These are phyloP conservation scores for Ostrea denselamellosa DNA, from an alignment of 1,140 invertebrate genomes.

Conservation along the genomic window DNA sequence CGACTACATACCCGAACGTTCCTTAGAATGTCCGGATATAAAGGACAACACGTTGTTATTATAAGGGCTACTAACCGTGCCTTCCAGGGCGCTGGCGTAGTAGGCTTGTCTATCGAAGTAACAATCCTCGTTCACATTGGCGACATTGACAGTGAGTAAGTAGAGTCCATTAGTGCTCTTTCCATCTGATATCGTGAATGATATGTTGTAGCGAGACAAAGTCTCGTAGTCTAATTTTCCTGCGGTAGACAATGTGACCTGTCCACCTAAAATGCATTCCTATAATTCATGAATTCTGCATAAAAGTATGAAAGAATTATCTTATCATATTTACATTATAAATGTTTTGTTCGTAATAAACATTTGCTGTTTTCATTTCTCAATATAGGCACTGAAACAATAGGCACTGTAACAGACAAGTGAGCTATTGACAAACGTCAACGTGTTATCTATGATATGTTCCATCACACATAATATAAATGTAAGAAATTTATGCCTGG, in stretches of 20 bases:
- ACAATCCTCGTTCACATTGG: slow-evolving; percentile 50
- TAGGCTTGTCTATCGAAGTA: slow-evolving; percentile 50
- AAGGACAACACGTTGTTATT: no score
- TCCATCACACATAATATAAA: no score
- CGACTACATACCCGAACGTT: no score
- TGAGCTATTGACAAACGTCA: no score
- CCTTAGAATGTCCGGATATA: no score
- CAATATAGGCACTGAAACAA: no score
- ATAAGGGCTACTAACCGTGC: slow-evolving; percentile 37
- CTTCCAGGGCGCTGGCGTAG: slow-evolving; percentile 42
- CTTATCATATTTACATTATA: no score
- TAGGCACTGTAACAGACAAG: no score
- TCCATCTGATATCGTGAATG: slow-evolving; percentile 44
- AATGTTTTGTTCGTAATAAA: no score
- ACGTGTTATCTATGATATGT: no score
- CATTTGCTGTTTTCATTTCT: no score
- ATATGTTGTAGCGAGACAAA: slow-evolving; percentile 46
- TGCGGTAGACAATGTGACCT: slow-evolving; percentile 17
- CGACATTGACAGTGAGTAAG: slow-evolving; percentile 43
- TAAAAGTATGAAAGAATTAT: background rate
- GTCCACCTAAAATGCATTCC: background rate
- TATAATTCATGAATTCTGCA: background rate
- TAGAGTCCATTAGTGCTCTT: slow-evolving; percentile 51
- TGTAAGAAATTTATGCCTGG: no score
- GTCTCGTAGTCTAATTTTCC: slow-evolving; percentile 52